Evolutionary conservation across 2,888 invertebrate species (phyloP).

Genomic region (Onthophagus sagittarius): DNA sequence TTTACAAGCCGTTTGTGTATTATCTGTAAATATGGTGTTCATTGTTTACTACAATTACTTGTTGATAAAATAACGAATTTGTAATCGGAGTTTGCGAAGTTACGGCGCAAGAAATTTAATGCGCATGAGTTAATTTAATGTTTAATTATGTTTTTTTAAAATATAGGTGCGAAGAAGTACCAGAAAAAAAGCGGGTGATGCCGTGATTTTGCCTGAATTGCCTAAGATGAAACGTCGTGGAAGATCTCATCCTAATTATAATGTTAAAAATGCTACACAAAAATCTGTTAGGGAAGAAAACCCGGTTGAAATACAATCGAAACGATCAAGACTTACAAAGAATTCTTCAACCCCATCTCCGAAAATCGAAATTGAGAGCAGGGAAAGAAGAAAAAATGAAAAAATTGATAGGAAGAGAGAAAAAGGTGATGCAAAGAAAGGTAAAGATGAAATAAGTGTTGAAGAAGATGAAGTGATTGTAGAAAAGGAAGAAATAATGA

Average conservation of each 20-base stretch:
- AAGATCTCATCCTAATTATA: background rate
- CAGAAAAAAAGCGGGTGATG: slow-evolving; percentile 15
- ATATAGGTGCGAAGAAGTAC: slow-evolving; percentile 12
- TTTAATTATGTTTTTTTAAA: background rate
- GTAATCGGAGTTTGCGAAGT: no score
- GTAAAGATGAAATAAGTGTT: background rate
- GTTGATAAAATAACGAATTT: no score
- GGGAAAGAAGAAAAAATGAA: background rate
- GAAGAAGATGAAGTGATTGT: background rate
- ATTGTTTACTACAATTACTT: no score
- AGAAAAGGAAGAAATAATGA: background rate
- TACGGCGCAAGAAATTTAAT: no score
- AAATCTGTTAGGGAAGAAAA: background rate
- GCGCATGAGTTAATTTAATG: background rate
- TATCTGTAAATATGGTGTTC: no score
- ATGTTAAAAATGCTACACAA: background rate
- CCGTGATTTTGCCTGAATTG: background rate
- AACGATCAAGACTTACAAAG: background rate
- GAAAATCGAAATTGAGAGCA: background rate
- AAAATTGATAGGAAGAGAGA: background rate
- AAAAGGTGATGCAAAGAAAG: background rate
- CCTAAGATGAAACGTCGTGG: background rate
- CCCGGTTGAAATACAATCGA: background rate
- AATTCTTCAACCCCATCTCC: background rate
- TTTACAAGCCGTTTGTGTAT: no score